Conservation (phyloP, 2,888 invertebrate genomes). For the Dynastes grantii region DNA sequence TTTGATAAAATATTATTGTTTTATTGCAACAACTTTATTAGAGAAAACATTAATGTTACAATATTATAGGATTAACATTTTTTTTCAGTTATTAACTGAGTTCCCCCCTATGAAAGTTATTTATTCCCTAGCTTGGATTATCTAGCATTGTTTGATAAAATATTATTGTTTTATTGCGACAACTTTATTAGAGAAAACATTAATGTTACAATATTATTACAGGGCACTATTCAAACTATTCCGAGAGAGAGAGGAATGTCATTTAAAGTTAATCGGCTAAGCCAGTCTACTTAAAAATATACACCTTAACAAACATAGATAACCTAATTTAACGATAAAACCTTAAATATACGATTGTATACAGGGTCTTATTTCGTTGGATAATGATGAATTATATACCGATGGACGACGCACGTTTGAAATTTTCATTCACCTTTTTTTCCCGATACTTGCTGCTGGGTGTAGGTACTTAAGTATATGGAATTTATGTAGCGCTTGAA, state of each 20-base stretch:
- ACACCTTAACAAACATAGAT: conserved; percentile 41
- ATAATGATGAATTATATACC: background rate
- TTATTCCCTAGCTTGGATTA: too few relatives aligned
- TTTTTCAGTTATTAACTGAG: too few relatives aligned
- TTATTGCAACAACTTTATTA: background rate
- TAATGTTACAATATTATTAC: background rate
- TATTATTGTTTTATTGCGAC: conserved; percentile 3
- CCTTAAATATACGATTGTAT: conserved; percentile 26
- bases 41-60: background rate
- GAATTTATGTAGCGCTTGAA: background rate
- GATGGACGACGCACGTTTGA: background rate
- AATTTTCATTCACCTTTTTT: conserved; percentile 9
- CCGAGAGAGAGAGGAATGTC: conserved; percentile 21
- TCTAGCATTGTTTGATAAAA: background rate
- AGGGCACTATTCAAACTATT: conserved; percentile 3
- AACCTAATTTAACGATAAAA: conserved; percentile 43
- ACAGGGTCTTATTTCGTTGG: background rate
- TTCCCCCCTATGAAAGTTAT: too few relatives aligned
- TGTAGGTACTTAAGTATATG: background rate
- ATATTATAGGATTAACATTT: background rate
- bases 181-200: background rate
- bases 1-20: conserved; percentile 6
- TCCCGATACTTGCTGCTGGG: background rate
- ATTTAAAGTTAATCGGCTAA: conserved; percentile 8
- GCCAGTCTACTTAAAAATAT: conserved; percentile 35